These are phyloP conservation scores for Python bivittatus DNA, from an alignment of 2,113 vertebrate genomes.

Conservation along the genomic window DNA sequence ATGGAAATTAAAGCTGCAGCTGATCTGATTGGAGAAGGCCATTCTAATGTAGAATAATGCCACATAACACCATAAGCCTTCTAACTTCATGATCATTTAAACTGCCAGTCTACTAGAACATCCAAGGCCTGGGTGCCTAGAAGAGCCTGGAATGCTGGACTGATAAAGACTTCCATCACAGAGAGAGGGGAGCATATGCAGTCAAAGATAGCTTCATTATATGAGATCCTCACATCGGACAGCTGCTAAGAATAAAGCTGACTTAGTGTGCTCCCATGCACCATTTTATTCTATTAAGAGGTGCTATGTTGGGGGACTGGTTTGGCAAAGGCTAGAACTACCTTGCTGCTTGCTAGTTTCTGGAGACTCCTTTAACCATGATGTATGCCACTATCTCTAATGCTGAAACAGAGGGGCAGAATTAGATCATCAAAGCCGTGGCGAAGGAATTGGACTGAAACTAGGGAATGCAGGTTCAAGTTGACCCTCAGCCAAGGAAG, in stretches of 20 bases:
- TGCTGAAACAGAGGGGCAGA: not conserved
- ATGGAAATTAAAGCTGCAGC: not conserved
- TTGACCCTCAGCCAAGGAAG: not conserved
- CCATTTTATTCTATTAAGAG: not conserved
- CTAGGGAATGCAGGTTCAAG: not conserved
- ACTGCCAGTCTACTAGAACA: not conserved
- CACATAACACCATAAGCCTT: not conserved
- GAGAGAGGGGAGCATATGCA: not conserved
- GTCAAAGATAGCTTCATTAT: not conserved
- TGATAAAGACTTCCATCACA: not conserved
- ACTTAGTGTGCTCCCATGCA: not conserved
- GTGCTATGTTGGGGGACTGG: not conserved
- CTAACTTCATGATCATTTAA: not conserved
- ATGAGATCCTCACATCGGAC: no score
- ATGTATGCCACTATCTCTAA: not conserved
- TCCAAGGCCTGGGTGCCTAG: not conserved
- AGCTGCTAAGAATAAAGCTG: not conserved
- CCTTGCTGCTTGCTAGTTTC: not conserved
- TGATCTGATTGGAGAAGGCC: not conserved
- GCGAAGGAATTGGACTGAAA: not conserved
- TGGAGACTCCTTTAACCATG: not conserved
- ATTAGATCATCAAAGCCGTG: not conserved
- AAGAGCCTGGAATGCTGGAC: not conserved
- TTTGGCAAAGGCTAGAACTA: not conserved
- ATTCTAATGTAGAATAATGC: not conserved